Evolutionary conservation across 2,113 vertebrate species (phyloP), one percentile per base, ranked within the genome.

Genomic region (Etheostoma spectabile): DNA sequence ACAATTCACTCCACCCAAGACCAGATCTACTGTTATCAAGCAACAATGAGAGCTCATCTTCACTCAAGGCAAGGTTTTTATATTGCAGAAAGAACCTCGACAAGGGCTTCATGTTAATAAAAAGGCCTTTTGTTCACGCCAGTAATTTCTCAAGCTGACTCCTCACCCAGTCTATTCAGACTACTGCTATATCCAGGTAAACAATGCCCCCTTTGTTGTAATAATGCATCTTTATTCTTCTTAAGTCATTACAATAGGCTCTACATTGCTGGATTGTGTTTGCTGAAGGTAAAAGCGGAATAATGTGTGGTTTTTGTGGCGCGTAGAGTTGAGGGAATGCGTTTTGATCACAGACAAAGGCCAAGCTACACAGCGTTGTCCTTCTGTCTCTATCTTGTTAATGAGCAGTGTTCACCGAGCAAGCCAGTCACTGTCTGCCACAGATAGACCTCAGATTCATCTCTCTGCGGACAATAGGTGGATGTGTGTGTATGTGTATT

Each of bases 401-500:
- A 94, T 92, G 93, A 94, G 93, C 91, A 88, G 84, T 91, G 90
- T 92, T 93, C 88, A 82, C 68, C 57, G 72, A 85, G 90, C 83
- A 77, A 93, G 93, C 85, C 89, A 83, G 91, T 90, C 88, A 84
- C 92, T 89, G 87, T 92, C 90, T 93, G 92, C 93, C 90, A 89
- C 91, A 82, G 89, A 92, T 91, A 94, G 93, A 95, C 94, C 92
- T 93, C 94, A 94, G 92, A 95, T 93, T 94, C 94, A 91, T 93
- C 93, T 93, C 92, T 93, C 93, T 80, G 90, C 70, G 92, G 95
- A 95, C 94, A 94, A 95, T 93, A 94, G 93, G 92, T 92, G 91
- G 89, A 88, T 90, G 77, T 87, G 77, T 75, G 79, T 84, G 81
- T 85, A 86, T 90, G 89, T 83, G 91, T 87, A 66, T 91, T 88